Conservation (phyloP, 2,113 vertebrate genomes). For the Lagopus muta region DNA sequence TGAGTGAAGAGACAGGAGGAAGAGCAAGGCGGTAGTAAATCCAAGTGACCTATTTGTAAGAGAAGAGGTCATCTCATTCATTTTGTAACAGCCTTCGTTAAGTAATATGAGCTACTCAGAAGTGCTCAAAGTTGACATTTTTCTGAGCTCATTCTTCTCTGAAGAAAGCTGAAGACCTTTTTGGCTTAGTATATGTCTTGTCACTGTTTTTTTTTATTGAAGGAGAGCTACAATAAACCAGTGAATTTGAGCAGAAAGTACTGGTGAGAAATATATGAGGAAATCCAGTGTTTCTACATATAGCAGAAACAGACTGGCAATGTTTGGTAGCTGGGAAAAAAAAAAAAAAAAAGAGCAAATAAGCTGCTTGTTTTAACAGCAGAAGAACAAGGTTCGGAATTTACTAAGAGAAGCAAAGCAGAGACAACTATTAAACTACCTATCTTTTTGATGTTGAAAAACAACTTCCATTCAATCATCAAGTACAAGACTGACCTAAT, state of each 20-base stretch:
- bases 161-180: constrained; percentile 17
- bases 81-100: constrained; percentile 35
- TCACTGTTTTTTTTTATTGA: constrained; percentile 23
- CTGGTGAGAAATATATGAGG: constrained; percentile 22
- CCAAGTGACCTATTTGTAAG: not conserved
- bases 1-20: not conserved
- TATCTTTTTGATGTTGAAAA: not conserved
- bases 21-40: constrained; percentile 6
- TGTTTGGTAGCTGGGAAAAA: not conserved
- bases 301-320: not conserved
- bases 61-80: not conserved
- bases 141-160: constrained; percentile 4
- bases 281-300: not conserved
- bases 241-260: constrained; percentile 43
- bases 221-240: constrained; percentile 14
- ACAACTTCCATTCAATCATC: not conserved
- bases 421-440: not conserved
- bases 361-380: not conserved
- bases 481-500: constrained; percentile 17
- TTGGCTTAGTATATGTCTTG: not conserved
- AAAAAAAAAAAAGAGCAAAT: not conserved
- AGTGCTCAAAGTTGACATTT: not conserved
- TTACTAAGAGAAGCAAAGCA: not conserved
- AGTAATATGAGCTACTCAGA: not conserved
- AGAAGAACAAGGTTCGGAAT: not conserved